A percentile compares a stretch with the other conserved stretches of the same genome.
Conservation (phyloP, 2,888 invertebrate genomes). For the Acronicta psi region DNA sequence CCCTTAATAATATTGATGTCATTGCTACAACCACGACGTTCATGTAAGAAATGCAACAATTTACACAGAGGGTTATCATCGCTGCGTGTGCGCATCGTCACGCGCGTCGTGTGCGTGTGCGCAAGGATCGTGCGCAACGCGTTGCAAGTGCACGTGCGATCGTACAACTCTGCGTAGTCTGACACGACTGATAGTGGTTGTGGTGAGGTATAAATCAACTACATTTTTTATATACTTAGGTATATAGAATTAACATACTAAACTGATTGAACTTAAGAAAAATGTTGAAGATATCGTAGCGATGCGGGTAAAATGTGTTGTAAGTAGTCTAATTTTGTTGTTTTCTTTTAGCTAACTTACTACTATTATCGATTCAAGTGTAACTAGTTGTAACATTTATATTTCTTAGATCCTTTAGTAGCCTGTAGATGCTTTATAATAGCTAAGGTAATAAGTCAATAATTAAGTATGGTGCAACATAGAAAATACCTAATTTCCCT, state of each 20-base stretch:
- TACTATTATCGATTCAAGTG: too few relatives aligned
- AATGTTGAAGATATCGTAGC: too few relatives aligned
- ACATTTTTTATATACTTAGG: too few relatives aligned
- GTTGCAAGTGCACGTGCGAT: slow-evolving; percentile 5
- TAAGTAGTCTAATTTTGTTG: too few relatives aligned
- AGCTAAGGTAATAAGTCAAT: too few relatives aligned
- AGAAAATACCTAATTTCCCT: slow-evolving; percentile 27
- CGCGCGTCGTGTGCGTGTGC: slow-evolving; percentile 31
- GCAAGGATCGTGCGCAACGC: slow-evolving; percentile 20
- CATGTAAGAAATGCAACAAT: slow-evolving; percentile 18
- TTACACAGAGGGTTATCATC: slow-evolving; percentile 35
- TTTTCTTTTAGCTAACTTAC: too few relatives aligned
- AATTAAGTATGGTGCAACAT: neutral
- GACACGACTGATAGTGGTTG: neutral
- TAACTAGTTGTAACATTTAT: too few relatives aligned
- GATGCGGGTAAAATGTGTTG: too few relatives aligned
- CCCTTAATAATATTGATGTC: slow-evolving; percentile 40
- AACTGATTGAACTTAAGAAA: too few relatives aligned
- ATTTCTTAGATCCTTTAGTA: too few relatives aligned
- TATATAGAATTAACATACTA: too few relatives aligned
- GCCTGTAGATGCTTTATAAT: too few relatives aligned
- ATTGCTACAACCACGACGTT: slow-evolving; percentile 26
- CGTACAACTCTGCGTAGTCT: neutral
- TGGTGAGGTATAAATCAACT: neutral
- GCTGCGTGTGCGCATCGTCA: slow-evolving; percentile 35